Base-by-base conservation (phyloP, 1,140 invertebrate genomes). In the Cotesia chilonis region DNA sequence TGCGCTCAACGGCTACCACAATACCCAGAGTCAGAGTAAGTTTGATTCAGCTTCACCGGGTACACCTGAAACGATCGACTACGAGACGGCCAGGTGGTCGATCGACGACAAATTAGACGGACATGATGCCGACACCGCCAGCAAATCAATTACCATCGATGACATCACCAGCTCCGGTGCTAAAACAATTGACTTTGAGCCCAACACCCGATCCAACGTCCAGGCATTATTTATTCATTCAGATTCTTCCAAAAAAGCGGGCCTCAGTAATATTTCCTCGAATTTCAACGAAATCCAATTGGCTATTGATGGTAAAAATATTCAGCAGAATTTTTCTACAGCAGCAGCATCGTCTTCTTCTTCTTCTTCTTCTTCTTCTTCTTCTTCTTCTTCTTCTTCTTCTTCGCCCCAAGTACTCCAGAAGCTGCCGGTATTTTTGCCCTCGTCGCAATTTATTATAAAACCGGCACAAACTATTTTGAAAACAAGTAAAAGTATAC, bases 401-500 rank as follows among this genome's bases (percentile, higher is more conserved):
- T 73, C 75, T 1, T 74, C 76, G 52, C 71, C 74, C n/a, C 76
- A 77, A 60, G 75, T 78, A 69, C 64, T 79, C n/a, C 76, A 78
- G 36, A 75, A 74, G 38, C 69, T 74, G 59, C 78, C 78, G n/a
- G 63, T 75, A 4, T 73, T 77, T 35, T 35, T 78, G 7, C 75
- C 78, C 4, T 76, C 77, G 4, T 78, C 78, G 12, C 73, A 76
- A 35, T 73, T 73, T 54, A 77, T 83, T 12, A 35, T 76, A 3
- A 76, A 76, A 68, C 75, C 69, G 1, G 41, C 47, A 2, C 59
- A 64, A 51, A 74, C 68, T 75, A 79, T 35, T 68, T 65, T 82
- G 4, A 86, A 81, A 65, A 68, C 79, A 36, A 60, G 75, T 5
- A 82, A 84, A 76, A 83, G 79, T 63, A 68, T 85, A 17, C 73